Conservation (phyloP, 2,113 vertebrate genomes). For the Rhea americana region DNA sequence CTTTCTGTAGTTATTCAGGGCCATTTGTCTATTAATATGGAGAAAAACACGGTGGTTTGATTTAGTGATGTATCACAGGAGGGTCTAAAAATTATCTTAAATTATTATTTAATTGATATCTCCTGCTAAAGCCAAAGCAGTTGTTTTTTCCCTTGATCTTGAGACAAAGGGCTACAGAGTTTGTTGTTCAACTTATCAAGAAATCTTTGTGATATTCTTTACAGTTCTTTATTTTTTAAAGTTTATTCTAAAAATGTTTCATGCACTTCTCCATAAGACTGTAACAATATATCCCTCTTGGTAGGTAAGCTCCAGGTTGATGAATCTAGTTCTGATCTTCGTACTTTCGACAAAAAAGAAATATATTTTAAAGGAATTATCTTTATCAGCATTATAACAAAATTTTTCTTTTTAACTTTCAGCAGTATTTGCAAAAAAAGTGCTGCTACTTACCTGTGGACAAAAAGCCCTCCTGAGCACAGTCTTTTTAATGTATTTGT, state of each 20-base stretch:
- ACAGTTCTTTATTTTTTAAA: neutral
- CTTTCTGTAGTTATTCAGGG: neutral
- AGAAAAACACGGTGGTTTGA: neutral
- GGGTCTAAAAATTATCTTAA: neutral
- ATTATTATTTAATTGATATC: neutral
- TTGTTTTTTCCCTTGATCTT: neutral
- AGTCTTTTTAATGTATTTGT: neutral
- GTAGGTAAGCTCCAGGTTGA: neutral
- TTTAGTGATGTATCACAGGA: neutral
- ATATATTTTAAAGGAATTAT: neutral
- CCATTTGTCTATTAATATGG: neutral
- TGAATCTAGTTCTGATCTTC: neutral
- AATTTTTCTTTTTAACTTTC: neutral
- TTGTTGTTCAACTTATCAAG: neutral
- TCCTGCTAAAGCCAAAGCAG: neutral
- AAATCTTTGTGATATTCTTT: neutral
- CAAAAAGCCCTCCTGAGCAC: neutral
- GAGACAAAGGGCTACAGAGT: neutral
- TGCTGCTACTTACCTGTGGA: neutral
- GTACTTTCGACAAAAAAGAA: neutral
- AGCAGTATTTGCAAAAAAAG: neutral
- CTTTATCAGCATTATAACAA: neutral
- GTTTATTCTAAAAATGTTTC: neutral
- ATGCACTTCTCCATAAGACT: neutral
- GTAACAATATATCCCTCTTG: neutral